Base-by-base conservation (phyloP, 2,797 vertebrate species). In the Catharus ustulatus region DNA sequence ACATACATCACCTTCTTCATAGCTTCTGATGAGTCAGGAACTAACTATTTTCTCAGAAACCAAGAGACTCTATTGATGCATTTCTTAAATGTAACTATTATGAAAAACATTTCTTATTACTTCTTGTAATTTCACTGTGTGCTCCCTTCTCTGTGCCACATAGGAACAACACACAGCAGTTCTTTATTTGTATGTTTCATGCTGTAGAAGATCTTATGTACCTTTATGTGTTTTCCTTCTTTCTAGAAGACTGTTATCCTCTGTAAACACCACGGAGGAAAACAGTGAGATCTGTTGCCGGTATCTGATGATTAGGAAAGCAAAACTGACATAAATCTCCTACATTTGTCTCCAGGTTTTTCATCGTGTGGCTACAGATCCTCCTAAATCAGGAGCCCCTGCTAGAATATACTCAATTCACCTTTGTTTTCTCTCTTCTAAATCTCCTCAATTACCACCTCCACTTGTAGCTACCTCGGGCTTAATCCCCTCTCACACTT, bases 341-440 rank as follows among this genome's bases (percentile, higher is more conserved):
- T 11, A 48, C 4, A 10, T 45, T 80, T 82, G 15, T 75, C 48
- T 69, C 32, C 48, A 58, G 26, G 14, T 29, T 84, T 84, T 84
- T 71, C 0, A 0, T 45, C 32, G 52, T 5, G 8, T 24, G 17
- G 68, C 38, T 67, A 85, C 26, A 79, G 14, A 80, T 32, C 10
- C 8, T 42, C 21, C 1, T 48, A 83, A 92, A 5, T 57, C 74
- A 86, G 42, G 23, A 94, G 38, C 10, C 38, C 12, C 68, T 40
- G 27, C 15, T 54, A 84, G 15, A 81, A 64, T n/a, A 54, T 42
- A 68, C n/a, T 71, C 29, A 52, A 78, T 84, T 74, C 63, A 81
- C 43, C 11, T 86, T 81, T 86, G 13, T 92, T 68, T 88, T 63
- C 48, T 67, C 29, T 86, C 13, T 38, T 89, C 48, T 55, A 46